phyloP scores from a whole-genome alignment of 2,113 vertebrate genomes.

The Ploceus nigricollis region DNA sequence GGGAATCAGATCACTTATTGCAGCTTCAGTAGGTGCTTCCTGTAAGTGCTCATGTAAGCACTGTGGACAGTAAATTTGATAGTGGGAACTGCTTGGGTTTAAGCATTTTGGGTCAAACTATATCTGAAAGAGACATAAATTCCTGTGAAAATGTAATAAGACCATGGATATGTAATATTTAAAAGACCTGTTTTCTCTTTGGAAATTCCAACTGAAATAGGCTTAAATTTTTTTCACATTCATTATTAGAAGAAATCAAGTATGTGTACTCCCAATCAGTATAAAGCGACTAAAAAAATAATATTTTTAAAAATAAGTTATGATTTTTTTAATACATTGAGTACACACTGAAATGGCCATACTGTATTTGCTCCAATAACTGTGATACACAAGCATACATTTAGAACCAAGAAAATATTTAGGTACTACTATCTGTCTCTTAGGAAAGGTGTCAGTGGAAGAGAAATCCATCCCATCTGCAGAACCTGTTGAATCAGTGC shows the following conservation, averaged over 20 bases:
- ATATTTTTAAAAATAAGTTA: not conserved
- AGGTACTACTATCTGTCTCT: not conserved
- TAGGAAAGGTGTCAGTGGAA: constrained; percentile 64
- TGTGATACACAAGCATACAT: not conserved
- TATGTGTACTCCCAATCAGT: not conserved
- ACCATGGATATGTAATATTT: not conserved
- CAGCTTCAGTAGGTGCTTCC: not conserved
- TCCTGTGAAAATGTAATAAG: not conserved
- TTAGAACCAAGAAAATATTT: not conserved
- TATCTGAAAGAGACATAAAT: not conserved
- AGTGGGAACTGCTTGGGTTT: not conserved
- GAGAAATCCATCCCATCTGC: constrained; percentile 69
- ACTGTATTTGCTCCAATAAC: not conserved
- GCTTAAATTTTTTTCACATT: not conserved
- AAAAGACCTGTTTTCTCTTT: not conserved
- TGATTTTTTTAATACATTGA: not conserved
- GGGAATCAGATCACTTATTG: not conserved
- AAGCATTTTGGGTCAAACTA: not conserved
- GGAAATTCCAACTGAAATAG: not conserved
- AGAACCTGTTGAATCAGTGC: constrained; percentile 59
- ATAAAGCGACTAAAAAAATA: not conserved
- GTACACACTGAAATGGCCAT: not conserved
- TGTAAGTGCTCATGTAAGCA: not conserved
- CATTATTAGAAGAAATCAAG: not conserved
- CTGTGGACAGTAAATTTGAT: not conserved